These are phyloP conservation scores for Cepphus grylle DNA, from an alignment of 2,113 vertebrate species.

Conservation along the genomic window DNA sequence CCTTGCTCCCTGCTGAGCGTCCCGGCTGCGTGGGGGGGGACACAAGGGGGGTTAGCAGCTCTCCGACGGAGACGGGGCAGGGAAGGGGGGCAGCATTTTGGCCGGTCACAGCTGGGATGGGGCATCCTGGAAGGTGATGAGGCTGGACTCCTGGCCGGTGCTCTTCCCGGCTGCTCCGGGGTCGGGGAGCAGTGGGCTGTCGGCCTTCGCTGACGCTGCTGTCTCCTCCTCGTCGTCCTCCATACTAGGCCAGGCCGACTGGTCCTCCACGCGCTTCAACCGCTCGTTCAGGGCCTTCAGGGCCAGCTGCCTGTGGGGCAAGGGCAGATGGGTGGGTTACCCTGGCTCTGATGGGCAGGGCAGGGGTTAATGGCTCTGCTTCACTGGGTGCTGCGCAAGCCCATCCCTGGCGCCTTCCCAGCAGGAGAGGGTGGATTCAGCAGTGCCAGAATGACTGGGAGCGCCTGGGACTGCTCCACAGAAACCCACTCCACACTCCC, in stretches of 20 bases:
- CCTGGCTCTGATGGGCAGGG: fast-evolving
- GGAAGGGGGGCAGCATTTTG: not conserved
- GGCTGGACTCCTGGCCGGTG: constrained; percentile 81
- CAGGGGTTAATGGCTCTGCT: not conserved
- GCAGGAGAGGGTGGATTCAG: not conserved
- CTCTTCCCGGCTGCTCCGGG: constrained; percentile 50
- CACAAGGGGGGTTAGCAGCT: constrained; percentile 21
- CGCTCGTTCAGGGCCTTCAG: constrained; percentile 96
- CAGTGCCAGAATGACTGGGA: not conserved
- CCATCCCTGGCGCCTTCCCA: not conserved
- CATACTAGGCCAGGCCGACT: constrained; percentile 96
- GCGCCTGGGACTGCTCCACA: not conserved
- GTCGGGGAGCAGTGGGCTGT: constrained; percentile 74
- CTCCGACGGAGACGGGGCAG: not conserved
- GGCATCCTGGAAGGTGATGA: constrained; percentile 92
- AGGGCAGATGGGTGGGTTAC: not conserved
- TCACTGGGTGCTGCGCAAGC: fast-evolving
- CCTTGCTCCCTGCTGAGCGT: not conserved
- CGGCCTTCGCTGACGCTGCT: constrained; percentile 49
- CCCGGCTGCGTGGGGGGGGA: not conserved
- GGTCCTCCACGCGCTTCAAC: constrained; percentile 93
- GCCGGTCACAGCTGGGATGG: constrained; percentile 80
- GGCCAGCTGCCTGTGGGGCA: constrained; percentile 86
- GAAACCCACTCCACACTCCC: fast-evolving
- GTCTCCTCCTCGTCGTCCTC: constrained; percentile 92